Evolutionary conservation across 2,888 invertebrate species (phyloP).

Genomic region (Tetragonisca angustula): DNA sequence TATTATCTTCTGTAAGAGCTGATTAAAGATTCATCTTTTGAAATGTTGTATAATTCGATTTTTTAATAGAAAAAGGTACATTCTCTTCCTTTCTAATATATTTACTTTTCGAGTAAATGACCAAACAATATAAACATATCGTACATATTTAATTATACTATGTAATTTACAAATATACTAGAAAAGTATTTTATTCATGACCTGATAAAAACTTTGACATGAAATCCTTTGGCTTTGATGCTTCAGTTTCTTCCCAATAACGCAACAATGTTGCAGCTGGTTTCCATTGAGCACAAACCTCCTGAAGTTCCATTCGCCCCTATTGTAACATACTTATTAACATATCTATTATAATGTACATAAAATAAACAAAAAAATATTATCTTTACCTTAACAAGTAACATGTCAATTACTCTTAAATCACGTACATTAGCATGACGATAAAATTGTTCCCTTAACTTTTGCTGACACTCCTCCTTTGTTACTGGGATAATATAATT

Average conservation of each 20-base stretch:
- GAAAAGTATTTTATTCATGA: slow-evolving; percentile 83
- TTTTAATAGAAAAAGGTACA: slow-evolving; percentile 31
- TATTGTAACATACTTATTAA: slow-evolving; percentile 82
- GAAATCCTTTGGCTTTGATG: slow-evolving; percentile 95
- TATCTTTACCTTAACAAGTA: slow-evolving; percentile 93
- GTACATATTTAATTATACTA: slow-evolving; percentile 23
- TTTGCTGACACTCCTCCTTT: slow-evolving; percentile 88
- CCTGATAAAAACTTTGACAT: slow-evolving; percentile 94
- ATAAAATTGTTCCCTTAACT: slow-evolving; percentile 91
- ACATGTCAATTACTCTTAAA: slow-evolving; percentile 94
- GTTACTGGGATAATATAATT: slow-evolving; percentile 91
- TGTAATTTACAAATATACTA: not conserved
- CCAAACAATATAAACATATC: slow-evolving; percentile 5
- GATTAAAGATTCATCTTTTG: slow-evolving; percentile 67
- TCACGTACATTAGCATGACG: slow-evolving; percentile 92
- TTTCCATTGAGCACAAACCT: slow-evolving; percentile 94
- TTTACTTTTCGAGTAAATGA: slow-evolving; percentile 16
- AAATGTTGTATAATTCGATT: slow-evolving; percentile 50
- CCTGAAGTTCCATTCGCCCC: slow-evolving; percentile 98
- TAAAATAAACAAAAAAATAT: not conserved
- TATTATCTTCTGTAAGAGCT: slow-evolving; percentile 72
- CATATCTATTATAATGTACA: not conserved
- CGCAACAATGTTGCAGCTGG: slow-evolving; percentile 94
- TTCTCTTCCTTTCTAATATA: slow-evolving; percentile 31
- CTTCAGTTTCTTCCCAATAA: slow-evolving; percentile 93